phyloP scores from a whole-genome alignment of 2,888 invertebrate genomes.

The Adela reaumurella region DNA sequence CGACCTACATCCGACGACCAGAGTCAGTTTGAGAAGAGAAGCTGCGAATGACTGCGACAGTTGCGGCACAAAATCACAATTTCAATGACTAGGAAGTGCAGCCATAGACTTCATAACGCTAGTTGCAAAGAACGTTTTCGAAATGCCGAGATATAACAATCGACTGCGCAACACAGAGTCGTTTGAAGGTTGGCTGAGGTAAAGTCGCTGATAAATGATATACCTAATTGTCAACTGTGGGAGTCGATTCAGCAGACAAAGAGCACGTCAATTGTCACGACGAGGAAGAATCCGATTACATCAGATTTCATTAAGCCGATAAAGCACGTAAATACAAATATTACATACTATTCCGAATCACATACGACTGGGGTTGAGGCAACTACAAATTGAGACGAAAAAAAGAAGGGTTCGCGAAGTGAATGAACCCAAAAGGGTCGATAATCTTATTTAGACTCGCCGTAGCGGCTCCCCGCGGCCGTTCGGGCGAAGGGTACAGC shows the following conservation, averaged over 20 bases:
- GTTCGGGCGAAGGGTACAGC: not conserved
- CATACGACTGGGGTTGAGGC: no score
- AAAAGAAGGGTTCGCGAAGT: not conserved
- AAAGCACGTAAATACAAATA: no score
- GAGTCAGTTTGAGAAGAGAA: no score
- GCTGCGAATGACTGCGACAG: no score
- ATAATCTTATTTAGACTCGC: not conserved
- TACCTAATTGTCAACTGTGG: not conserved
- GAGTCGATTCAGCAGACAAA: no score
- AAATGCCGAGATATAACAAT: not conserved
- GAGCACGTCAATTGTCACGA: no score
- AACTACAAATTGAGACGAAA: not conserved
- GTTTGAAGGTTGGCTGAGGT: not conserved
- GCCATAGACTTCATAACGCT: not conserved
- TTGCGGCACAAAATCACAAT: no score
- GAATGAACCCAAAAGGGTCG: not conserved
- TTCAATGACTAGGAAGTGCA: no score
- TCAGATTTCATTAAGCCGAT: no score
- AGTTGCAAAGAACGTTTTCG: not conserved
- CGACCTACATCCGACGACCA: not conserved
- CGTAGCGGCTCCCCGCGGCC: not conserved
- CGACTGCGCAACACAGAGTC: not conserved
- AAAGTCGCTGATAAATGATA: no score
- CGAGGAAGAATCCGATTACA: no score
- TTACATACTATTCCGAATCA: no score